These are phyloP conservation scores for Menidia beryllina DNA, from an alignment of 2,113 vertebrate species.

Conservation along the genomic window DNA sequence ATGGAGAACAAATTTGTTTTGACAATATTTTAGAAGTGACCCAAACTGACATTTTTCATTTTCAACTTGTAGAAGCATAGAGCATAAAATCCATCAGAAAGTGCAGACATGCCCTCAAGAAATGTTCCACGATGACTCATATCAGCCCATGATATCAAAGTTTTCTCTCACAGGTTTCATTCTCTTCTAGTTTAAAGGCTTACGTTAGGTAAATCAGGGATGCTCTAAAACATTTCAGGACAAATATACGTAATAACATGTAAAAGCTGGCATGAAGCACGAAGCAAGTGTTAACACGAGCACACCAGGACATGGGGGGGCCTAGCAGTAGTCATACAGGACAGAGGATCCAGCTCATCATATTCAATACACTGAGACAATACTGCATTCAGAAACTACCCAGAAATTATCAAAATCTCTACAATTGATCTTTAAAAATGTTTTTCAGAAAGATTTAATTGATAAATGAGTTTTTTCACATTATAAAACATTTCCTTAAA, in stretches of 20 bases:
- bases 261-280: conserved; percentile 18
- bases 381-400: conserved; percentile 7
- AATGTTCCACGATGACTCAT: background rate
- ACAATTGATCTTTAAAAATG: background rate
- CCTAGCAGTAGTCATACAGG: conserved; percentile 29
- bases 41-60: no score
- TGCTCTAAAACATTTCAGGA: conserved; percentile 15
- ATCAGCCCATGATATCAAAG: background rate
- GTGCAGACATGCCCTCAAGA: background rate
- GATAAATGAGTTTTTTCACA: no score
- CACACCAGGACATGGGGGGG: conserved; percentile 9
- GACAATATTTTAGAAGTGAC: no score
- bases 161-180: background rate
- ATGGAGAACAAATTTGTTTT: no score
- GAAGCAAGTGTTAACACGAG: conserved; percentile 7
- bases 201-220: background rate
- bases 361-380: background rate
- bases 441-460: no score
- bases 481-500: no score
- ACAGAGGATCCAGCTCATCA: conserved; percentile 1
- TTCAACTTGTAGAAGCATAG: background rate
- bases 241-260: conserved; percentile 4
- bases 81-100: background rate
- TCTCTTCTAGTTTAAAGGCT: background rate
- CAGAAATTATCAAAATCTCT: background rate